Evolutionary conservation across 1,140 invertebrate genomes (phyloP).

Genomic region (Eumaeus atala): DNA sequence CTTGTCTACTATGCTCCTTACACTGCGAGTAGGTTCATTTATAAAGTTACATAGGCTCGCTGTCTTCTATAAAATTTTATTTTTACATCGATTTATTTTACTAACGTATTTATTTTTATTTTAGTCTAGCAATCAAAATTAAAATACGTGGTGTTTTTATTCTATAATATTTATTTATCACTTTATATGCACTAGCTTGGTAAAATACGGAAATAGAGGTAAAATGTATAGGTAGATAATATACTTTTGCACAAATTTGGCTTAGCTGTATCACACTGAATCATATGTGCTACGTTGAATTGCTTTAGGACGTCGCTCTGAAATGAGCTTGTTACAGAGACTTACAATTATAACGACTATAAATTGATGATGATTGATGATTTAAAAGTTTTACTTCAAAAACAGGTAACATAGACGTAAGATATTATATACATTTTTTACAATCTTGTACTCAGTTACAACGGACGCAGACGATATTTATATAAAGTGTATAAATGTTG

Average conservation of each 20-base stretch:
- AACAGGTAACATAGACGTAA: slow-evolving; percentile 50
- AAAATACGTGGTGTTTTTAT: neutral
- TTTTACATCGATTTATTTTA: no score
- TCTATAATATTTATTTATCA: neutral
- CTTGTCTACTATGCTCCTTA: no score
- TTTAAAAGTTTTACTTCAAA: slow-evolving; percentile 34
- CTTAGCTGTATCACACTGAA: slow-evolving; percentile 21
- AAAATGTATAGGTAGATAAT: slow-evolving; percentile 14
- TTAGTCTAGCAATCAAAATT: no score
- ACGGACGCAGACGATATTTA: slow-evolving; percentile 26
- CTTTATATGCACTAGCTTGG: slow-evolving; percentile 1
- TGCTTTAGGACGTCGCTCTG: slow-evolving; percentile 15
- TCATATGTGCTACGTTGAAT: slow-evolving; percentile 10
- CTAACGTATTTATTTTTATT: no score
- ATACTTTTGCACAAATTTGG: slow-evolving; percentile 26
- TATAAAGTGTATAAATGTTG: slow-evolving; percentile 46
- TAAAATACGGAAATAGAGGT: slow-evolving; percentile 6
- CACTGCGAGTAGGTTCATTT: no score
- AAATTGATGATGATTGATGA: slow-evolving; percentile 21
- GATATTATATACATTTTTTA: slow-evolving; percentile 28
- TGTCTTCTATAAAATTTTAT: no score
- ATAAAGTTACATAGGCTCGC: no score
- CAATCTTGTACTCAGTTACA: slow-evolving; percentile 1
- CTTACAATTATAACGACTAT: slow-evolving; percentile 15
- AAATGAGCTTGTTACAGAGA: slow-evolving; percentile 23